phyloP scores from a whole-genome alignment of 2,113 vertebrate genomes.

The Syngnathus typhle region DNA sequence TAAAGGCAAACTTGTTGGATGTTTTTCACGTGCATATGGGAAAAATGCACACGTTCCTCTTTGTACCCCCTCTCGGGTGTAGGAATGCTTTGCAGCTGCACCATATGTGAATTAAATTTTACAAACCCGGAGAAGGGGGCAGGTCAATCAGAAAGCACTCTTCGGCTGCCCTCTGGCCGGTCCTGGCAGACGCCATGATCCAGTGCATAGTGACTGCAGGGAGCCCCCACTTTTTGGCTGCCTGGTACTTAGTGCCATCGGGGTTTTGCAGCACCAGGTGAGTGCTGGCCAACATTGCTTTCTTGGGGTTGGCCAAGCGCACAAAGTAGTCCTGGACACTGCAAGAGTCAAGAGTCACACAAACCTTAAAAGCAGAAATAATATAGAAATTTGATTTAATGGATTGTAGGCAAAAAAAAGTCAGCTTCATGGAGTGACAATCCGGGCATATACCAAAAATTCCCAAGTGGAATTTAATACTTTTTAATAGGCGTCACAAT shows the following conservation, averaged over 20 bases:
- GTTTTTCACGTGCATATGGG: neutral
- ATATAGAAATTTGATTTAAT: too few species aligned
- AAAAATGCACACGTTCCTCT: neutral
- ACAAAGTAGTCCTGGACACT: conserved; percentile 98
- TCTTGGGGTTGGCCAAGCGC: conserved; percentile 81
- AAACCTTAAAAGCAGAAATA: neutral
- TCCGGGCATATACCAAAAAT: too few species aligned
- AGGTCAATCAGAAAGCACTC: conserved; percentile 78
- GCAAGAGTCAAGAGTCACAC: conserved; percentile 5
- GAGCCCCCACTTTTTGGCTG: conserved; percentile 88
- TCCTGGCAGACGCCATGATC: conserved; percentile 82
- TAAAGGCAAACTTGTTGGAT: neutral
- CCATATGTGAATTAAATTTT: too few species aligned
- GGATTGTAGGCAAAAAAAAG: too few species aligned
- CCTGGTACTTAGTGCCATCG: conserved; percentile 88
- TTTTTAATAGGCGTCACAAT: too few species aligned
- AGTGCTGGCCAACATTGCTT: conserved; percentile 89
- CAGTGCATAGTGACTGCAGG: conserved; percentile 84
- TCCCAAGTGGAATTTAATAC: too few species aligned
- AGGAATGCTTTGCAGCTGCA: neutral
- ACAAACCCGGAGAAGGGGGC: conserved; percentile 72
- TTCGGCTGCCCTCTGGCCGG: conserved; percentile 77
- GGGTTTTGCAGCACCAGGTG: conserved; percentile 85
- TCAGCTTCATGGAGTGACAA: too few species aligned
- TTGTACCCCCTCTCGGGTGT: neutral